Base-by-base conservation (phyloP, 2,113 vertebrate genomes). In the Artemisiospiza belli region DNA sequence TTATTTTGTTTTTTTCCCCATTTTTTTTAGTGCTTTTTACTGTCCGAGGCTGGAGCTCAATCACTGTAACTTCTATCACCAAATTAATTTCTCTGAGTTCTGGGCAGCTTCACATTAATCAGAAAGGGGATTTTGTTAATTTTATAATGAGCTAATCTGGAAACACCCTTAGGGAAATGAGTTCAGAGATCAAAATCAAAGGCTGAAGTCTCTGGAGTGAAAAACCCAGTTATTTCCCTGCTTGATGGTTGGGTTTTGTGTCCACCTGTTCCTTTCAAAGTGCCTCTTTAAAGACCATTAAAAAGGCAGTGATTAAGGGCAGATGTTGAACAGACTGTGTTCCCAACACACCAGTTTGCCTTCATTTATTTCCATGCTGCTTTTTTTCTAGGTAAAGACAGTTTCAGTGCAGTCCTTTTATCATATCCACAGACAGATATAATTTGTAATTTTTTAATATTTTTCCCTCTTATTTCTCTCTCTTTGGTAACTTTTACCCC, bases 1-100 rank as follows among this genome's bases (percentile, higher is more conserved):
- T 44, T 13, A 5, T 35, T 19, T 15, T 17, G 2, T 1, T 58
- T 51, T 21, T 2, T 1, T 0, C 2, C 8, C 6, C 10, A 4
- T 15, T 27, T 5, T 6, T 6, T 6, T 0, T 0, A 11, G 8
- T 59, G 3, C 4, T 47, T 84, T 84, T 82, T 75, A 54, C 1
- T 15, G 77, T 51, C 13, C 18, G 15, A 30, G 15, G 4, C 61
- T 78, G 51, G 25, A 87, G 37, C 18, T 87, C 46, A 66, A 7
- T 57, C 28, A 49, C 10, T 62, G 22, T 46, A 37, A n/a, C 5
- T 78, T 70, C 28, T 75, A 51, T 67, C 9, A 81, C 25, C 17
- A 22, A 78, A 88, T 31, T 70, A 4, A 15, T 80, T 80, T 23
- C 28, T 18, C 13, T n/a, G 52, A 39, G 74, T 75, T 47, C 39